phyloP scores from a whole-genome alignment of 2,797 vertebrate species.

The Pseudochaenichthys georgianus region DNA sequence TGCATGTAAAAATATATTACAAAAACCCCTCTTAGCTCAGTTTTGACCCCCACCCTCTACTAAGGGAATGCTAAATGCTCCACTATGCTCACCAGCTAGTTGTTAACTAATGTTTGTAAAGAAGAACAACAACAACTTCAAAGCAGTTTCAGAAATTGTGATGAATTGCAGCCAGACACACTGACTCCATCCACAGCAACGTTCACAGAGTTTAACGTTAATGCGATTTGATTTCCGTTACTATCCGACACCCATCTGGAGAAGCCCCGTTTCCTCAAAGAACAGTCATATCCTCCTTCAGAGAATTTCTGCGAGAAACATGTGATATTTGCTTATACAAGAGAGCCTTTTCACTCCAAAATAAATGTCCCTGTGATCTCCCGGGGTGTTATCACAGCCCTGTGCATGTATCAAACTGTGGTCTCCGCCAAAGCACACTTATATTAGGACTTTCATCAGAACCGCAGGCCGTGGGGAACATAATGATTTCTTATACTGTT shows the following conservation, averaged over 20 bases:
- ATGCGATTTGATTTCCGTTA: not conserved
- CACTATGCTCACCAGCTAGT: too few relatives aligned
- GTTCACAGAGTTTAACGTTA: not conserved
- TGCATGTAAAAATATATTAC: too few relatives aligned
- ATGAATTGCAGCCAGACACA: not conserved
- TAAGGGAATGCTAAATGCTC: too few relatives aligned
- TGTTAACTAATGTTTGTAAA: too few relatives aligned
- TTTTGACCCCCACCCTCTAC: too few relatives aligned
- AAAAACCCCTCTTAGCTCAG: too few relatives aligned
- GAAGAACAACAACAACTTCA: too few relatives aligned
- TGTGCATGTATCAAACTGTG: constrained; percentile 28
- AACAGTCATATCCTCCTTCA: not conserved
- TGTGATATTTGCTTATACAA: constrained; percentile 70
- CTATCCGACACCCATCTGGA: constrained; percentile 21
- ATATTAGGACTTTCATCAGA: constrained; percentile 9
- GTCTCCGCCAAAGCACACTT: constrained; percentile 4
- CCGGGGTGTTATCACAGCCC: constrained; percentile 35
- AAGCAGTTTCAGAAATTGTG: too few relatives aligned
- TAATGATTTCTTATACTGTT: constrained; percentile 31
- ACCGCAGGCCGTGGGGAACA: constrained; percentile 28
- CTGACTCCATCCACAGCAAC: constrained; percentile 4
- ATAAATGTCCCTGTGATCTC: constrained; percentile 59
- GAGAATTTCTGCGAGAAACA: constrained; percentile 46
- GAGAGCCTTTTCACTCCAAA: constrained; percentile 56
- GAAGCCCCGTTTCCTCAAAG: constrained; percentile 16